Conservation (phyloP, 2,113 vertebrate species). For the Chitala chitala region DNA sequence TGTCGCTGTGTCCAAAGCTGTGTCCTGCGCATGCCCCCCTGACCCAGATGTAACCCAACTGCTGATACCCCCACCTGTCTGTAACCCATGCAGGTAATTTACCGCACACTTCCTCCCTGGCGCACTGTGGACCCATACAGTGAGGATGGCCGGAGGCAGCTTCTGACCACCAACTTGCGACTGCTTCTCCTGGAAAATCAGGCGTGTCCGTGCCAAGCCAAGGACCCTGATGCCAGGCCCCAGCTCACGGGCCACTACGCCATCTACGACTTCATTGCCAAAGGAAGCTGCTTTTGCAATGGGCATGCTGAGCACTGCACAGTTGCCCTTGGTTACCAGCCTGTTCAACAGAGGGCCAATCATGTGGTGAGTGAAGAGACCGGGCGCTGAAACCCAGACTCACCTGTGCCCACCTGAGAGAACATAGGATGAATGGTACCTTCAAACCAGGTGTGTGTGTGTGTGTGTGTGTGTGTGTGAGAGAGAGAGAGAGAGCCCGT, state of each 20-base stretch:
- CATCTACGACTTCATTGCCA: slow-evolving; percentile 89
- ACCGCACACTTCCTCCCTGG: slow-evolving; percentile 76
- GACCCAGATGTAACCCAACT: background rate
- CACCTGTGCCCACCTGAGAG: background rate
- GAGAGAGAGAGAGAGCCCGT: too few relatives aligned
- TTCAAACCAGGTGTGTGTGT: background rate
- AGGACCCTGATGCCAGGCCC: slow-evolving; percentile 36
- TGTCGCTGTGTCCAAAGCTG: too few relatives aligned
- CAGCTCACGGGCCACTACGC: slow-evolving; percentile 69
- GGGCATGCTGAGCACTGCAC: slow-evolving; percentile 87
- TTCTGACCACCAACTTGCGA: slow-evolving; percentile 86
- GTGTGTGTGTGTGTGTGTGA: background rate
- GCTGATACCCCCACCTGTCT: background rate
- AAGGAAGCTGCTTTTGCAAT: slow-evolving; percentile 93
- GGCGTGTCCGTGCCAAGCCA: slow-evolving; percentile 73
- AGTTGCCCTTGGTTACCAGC: slow-evolving; percentile 68
- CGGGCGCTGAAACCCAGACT: background rate
- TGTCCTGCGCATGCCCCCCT: background rate
- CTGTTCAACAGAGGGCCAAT: slow-evolving; percentile 58
- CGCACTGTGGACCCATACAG: slow-evolving; percentile 78
- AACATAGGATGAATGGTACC: background rate
- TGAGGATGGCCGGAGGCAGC: slow-evolving; percentile 69
- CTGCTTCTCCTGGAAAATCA: slow-evolving; percentile 75
- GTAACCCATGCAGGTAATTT: slow-evolving; percentile 75
- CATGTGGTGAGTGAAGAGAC: slow-evolving; percentile 71